Evolutionary conservation across 2,888 invertebrate genomes (phyloP), one percentile per base, ranked within the genome.

Genomic region (Eledone cirrhosa): DNA sequence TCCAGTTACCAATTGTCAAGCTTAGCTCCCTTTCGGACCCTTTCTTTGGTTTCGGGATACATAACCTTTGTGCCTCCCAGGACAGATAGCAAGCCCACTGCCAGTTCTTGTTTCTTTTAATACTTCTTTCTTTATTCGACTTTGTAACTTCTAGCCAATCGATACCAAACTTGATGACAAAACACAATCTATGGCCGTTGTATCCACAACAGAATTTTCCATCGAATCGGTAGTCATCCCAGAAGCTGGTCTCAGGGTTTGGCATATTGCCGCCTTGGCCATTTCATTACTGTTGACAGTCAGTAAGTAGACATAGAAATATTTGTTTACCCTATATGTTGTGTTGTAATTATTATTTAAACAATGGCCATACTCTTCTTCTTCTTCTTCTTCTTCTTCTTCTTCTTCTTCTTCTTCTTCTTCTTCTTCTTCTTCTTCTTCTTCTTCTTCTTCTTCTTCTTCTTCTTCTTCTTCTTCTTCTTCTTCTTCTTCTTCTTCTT

Each of bases 391-490:
- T 33, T 33, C 8, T 33, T 33, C 8, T 33, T 5, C 33, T 33
- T 3, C 33, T 33, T 8, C 8, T 8, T 16, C 41, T 48, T 22
- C 33, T 67, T n/a, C 53, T 69, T 22, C 48, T 77, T 24, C 77
- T 69, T 19, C 77, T 79, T 22, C 77, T 77, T 22, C 72, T 79
- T n/a, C 48, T 29, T 53, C 67, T 63, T n/a, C 63, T 33, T 31
- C 77, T 31, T 22, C 79, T 79, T n/a, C 63, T 65, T 31, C 31
- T 77, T n/a, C 63, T 65, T 24, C 79, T 63, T n/a, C 77, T 63
- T 31, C 77, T 67, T 14, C 59, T 77, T 41, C 79, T 79, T 41
- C 69, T 79, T 24, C 77, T 79, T 27, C 77, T 79, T 5, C 77
- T 77, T 24, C 79, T 69, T 19, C 41, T 48, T 27, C 65, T 33